phyloP scores from a whole-genome alignment of 1,140 invertebrate genomes.

The Eriosoma lanigerum region DNA sequence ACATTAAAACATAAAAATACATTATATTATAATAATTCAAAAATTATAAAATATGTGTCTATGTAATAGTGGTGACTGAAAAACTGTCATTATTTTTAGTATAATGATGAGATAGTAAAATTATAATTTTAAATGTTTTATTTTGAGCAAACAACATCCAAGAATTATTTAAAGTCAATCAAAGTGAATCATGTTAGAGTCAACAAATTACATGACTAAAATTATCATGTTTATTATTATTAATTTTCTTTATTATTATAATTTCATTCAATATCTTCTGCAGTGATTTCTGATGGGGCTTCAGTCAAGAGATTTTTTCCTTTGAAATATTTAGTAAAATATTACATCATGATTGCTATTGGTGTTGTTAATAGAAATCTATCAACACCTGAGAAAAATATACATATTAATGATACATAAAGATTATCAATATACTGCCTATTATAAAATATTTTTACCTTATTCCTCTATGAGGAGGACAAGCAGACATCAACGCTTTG shows the following conservation, averaged over 20 bases:
- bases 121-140: too few species aligned
- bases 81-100: too few species aligned
- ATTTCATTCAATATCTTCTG: conserved; percentile 67
- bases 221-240: too few species aligned
- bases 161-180: too few species aligned
- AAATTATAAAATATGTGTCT: too few species aligned
- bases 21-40: too few species aligned
- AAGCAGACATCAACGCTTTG: conserved; percentile 83
- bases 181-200: too few species aligned
- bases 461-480: conserved; percentile 97
- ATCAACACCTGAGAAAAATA: conserved; percentile 72
- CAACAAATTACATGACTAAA: too few species aligned
- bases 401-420: conserved; percentile 22
- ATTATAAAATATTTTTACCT: conserved; percentile 61
- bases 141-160: too few species aligned
- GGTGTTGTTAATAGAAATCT: conserved; percentile 72
- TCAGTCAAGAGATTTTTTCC: conserved; percentile 85
- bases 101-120: too few species aligned
- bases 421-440: not conserved
- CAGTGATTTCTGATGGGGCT: conserved; percentile 74
- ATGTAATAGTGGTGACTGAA: too few species aligned
- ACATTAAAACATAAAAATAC: too few species aligned
- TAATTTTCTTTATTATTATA: not conserved
- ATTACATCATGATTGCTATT: conserved; percentile 92
- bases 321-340: conserved; percentile 89